Conservation (phyloP, 2,888 invertebrate genomes). For the Oxystoma pomonae region DNA sequence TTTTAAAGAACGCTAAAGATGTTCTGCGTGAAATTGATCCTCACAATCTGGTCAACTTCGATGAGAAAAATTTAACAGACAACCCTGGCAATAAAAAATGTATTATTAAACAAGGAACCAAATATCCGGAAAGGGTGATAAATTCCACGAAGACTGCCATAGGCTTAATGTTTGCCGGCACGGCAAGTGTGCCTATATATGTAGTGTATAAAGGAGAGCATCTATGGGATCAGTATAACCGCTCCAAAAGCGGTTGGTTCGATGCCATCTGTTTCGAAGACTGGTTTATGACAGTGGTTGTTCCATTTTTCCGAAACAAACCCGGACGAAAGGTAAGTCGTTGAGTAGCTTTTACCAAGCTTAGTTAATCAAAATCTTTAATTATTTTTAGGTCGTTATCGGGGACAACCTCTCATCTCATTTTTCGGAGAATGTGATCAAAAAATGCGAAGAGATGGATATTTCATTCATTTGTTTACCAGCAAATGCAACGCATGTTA, state of each 20-base stretch:
- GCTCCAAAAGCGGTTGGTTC: conserved; percentile 42
- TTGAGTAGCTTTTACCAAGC: background rate
- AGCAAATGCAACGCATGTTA: conserved; percentile 37
- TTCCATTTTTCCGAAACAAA: too few species aligned
- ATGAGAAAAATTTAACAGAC: conserved; percentile 23
- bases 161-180: conserved; percentile 17
- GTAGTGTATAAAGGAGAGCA: conserved; percentile 44
- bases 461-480: conserved; percentile 41
- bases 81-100: conserved; percentile 16
- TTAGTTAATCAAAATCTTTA: background rate
- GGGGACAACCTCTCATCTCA: conserved; percentile 43
- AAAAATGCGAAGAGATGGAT: conserved; percentile 36
- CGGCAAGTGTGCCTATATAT: conserved; percentile 41
- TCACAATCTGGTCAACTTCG: conserved; percentile 16
- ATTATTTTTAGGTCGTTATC: background rate
- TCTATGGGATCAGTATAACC: conserved; percentile 41
- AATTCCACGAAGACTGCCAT: conserved; percentile 18
- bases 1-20: conserved; percentile 6
- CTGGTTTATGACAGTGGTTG: conserved; percentile 30
- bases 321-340: too few species aligned
- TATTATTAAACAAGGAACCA: conserved; percentile 14
- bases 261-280: conserved; percentile 37
- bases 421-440: conserved; percentile 32
- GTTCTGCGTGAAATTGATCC: conserved; percentile 5
- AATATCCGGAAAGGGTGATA: conserved; percentile 14